Evolutionary conservation across 2,888 invertebrate species (phyloP).

Genomic region (Alitta virens): DNA sequence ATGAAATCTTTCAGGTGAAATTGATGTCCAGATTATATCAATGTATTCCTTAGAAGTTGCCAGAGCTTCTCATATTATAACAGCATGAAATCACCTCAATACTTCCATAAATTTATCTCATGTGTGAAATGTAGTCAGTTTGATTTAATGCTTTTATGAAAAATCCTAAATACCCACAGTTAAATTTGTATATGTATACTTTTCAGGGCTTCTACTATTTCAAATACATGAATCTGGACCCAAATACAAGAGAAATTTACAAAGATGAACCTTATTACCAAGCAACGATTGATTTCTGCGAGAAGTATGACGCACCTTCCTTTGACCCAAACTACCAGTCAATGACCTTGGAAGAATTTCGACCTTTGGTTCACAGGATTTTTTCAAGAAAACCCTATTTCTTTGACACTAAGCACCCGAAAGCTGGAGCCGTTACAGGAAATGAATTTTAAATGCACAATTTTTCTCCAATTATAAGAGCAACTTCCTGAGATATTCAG

Average conservation of each 20-base stretch:
- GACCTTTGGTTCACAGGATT: slow-evolving; percentile 6
- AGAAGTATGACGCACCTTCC: slow-evolving; percentile 10
- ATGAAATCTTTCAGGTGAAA: slow-evolving; percentile 13
- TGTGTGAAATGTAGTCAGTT: too few species aligned
- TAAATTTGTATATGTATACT: background rate
- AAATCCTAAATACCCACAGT: too few species aligned
- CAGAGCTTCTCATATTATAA: too few species aligned
- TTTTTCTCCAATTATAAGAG: too few species aligned
- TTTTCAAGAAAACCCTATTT: slow-evolving; percentile 8
- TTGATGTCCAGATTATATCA: too few species aligned
- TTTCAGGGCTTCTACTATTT: slow-evolving; percentile 10
- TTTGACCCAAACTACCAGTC: slow-evolving; percentile 10
- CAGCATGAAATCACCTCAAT: too few species aligned
- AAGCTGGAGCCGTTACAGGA: slow-evolving; percentile 9
- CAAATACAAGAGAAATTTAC: slow-evolving; percentile 2
- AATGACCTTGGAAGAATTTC: slow-evolving; percentile 1
- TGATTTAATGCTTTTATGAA: too few species aligned
- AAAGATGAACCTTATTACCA: slow-evolving; percentile 5
- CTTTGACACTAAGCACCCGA: slow-evolving; percentile 2
- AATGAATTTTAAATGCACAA: too few species aligned
- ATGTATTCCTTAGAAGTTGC: too few species aligned
- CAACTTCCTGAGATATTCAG: too few species aligned
- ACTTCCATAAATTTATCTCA: too few species aligned
- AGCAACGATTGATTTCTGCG: slow-evolving; percentile 9
- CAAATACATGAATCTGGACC: background rate